phyloP scores from a whole-genome alignment of 2,113 vertebrate species.

The Pica pica region DNA sequence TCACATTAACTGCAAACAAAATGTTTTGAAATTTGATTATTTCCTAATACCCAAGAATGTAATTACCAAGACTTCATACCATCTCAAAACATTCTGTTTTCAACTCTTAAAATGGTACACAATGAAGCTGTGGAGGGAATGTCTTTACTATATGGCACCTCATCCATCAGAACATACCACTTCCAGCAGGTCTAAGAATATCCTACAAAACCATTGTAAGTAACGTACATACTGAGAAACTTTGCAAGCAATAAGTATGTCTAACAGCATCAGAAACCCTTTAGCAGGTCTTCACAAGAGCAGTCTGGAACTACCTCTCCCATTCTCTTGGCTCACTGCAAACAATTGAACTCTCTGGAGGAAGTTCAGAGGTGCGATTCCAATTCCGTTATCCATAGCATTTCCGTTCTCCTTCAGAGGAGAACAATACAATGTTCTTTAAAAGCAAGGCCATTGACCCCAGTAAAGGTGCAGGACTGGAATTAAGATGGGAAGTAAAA shows the following conservation, averaged over 20 bases:
- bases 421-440: background rate
- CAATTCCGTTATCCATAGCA: background rate
- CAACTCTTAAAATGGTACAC: background rate
- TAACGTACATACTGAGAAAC: background rate
- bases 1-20: conserved; percentile 88
- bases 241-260: background rate
- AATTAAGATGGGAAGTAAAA: background rate
- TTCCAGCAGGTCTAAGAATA: background rate
- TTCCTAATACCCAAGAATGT: background rate
- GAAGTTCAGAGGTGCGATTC: background rate
- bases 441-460: background rate
- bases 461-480: background rate
- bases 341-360: background rate
- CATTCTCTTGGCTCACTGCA: background rate
- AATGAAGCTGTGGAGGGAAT: background rate
- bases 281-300: background rate
- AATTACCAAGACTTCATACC: background rate
- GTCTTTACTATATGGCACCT: background rate
- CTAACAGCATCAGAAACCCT: background rate
- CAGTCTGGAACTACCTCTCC: background rate
- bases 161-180: background rate
- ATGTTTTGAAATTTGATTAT: background rate
- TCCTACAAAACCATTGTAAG: background rate
- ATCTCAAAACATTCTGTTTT: background rate
- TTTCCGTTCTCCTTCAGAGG: background rate